phyloP scores from a whole-genome alignment of 2,797 vertebrate species.

The Danio aesculapii region DNA sequence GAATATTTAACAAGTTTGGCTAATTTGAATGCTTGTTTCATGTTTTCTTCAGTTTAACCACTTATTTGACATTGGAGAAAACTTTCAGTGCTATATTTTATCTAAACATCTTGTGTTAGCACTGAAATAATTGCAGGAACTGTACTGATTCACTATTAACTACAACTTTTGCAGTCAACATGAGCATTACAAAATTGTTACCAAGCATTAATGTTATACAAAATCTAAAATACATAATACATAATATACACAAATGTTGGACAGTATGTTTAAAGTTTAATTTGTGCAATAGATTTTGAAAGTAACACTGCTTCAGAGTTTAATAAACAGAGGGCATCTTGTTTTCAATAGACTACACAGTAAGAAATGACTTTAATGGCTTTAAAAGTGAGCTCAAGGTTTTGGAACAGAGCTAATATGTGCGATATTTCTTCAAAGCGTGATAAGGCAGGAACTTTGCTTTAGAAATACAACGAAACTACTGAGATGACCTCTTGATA shows the following conservation, averaged over 20 bases:
- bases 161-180: too few relatives aligned
- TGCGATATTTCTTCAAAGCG: neutral
- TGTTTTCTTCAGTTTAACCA: neutral
- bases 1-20: neutral
- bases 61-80: too few relatives aligned
- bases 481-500: slow-evolving; percentile 16
- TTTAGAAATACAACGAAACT: slow-evolving; percentile 1
- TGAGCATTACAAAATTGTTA: neutral
- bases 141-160: neutral
- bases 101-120: neutral
- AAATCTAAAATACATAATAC: neutral
- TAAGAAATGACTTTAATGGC: neutral
- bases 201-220: neutral
- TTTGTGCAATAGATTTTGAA: too few relatives aligned
- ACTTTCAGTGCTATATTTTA: neutral
- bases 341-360: neutral
- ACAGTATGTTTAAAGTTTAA: neutral
- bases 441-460: neutral
- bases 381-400: neutral
- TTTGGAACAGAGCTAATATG: neutral
- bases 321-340: neutral
- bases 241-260: neutral
- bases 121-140: neutral
- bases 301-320: neutral
- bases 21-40: neutral